These are phyloP conservation scores for Solenodon paradoxus DNA, from an alignment of 2,113 vertebrate species.

Conservation along the genomic window DNA sequence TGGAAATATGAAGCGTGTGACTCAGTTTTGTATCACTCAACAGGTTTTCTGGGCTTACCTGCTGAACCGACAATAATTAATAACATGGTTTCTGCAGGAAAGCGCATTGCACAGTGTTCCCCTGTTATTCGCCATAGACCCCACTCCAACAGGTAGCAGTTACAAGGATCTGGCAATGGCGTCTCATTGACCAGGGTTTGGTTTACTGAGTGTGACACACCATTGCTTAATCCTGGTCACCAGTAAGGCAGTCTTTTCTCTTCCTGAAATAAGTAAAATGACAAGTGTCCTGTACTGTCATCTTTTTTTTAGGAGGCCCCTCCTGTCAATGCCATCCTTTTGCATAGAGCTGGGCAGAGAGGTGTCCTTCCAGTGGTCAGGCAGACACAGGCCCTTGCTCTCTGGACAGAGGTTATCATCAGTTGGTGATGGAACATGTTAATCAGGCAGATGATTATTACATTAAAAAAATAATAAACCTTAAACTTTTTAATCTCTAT, in stretches of 20 bases:
- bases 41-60: not conserved
- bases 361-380: not conserved
- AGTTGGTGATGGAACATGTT: not conserved
- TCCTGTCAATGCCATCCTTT: no score
- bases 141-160: no score
- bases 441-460: not conserved
- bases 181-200: not conserved
- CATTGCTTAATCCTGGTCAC: not conserved
- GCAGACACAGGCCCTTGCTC: not conserved
- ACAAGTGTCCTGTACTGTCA: not conserved
- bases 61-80: rapidly evolving
- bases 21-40: not conserved
- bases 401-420: not conserved
- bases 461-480: not conserved
- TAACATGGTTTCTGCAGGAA: not conserved
- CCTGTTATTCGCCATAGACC: not conserved
- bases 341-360: not conserved
- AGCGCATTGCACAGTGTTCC: not conserved
- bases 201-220: not conserved
- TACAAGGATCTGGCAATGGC: not conserved
- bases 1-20: no score
- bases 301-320: not conserved
- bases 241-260: not conserved
- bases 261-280: not conserved
- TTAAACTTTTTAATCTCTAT: not conserved